Conservation (phyloP, 2,888 invertebrate genomes). For the Blastobasis adustella region DNA sequence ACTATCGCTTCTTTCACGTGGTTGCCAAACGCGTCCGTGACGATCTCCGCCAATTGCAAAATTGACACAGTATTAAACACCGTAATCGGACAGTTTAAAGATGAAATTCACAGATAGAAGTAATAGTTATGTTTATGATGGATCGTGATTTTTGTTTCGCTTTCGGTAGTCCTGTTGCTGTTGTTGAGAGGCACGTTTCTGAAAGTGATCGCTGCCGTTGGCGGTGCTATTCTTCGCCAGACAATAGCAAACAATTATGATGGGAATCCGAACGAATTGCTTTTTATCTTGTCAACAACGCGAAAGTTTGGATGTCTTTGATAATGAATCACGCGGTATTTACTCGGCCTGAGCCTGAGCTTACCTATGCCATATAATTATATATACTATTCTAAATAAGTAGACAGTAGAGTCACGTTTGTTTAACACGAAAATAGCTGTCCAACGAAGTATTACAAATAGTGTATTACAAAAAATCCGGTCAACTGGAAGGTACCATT, state of each 20-base stretch:
- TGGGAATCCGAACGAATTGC: neutral
- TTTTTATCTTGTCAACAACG: neutral
- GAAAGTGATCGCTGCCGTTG: conserved; percentile 2
- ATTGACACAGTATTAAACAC: neutral
- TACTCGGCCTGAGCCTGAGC: too few relatives aligned
- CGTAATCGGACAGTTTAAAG: neutral
- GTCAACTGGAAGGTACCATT: too few relatives aligned
- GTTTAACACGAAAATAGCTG: too few relatives aligned
- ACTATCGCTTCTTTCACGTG: conserved; percentile 7
- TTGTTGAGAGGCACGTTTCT: conserved; percentile 8
- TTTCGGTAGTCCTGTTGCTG: conserved; percentile 1
- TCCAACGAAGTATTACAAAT: too few relatives aligned
- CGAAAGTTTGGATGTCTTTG: too few relatives aligned
- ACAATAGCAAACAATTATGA: neutral
- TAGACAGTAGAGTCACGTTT: too few relatives aligned
- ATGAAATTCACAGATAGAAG: neutral
- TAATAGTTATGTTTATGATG: neutral
- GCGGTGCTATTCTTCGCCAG: neutral
- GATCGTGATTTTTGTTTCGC: neutral
- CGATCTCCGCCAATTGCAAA: conserved; percentile 7
- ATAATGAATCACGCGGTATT: too few relatives aligned
- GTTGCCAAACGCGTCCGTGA: conserved; percentile 14
- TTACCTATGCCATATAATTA: neutral
- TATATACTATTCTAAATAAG: neutral
- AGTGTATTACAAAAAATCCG: too few relatives aligned